phyloP scores from a whole-genome alignment of 2,113 vertebrate genomes.

The Oenanthe melanoleuca region DNA sequence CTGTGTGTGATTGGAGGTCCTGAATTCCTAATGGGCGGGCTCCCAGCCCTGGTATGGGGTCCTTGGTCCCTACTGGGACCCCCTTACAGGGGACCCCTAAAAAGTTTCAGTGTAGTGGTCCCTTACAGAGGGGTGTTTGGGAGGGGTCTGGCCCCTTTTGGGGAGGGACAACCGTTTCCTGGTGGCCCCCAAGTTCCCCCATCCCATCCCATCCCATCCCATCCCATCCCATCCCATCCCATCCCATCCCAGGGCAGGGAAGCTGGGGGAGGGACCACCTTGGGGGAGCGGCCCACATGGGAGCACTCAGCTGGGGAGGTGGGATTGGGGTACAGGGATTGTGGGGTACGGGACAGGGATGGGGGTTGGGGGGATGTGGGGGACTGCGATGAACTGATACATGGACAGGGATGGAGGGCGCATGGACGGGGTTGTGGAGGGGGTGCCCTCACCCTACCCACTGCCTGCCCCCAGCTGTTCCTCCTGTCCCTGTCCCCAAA shows the following conservation, averaged over 20 bases:
- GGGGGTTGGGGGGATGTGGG: neutral
- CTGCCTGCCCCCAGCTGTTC: neutral
- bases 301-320: neutral
- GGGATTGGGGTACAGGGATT: neutral
- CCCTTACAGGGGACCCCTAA: neutral
- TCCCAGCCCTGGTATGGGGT: neutral
- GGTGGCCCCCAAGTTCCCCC: neutral
- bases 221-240: fast-evolving
- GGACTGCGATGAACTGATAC: neutral
- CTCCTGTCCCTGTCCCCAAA: neutral
- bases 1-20: neutral
- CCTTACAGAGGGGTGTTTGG: neutral
- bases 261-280: neutral
- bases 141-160: neutral
- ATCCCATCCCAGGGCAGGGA: neutral
- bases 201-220: fast-evolving
- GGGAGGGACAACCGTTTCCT: neutral
- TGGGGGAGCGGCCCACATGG: neutral
- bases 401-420: no score
- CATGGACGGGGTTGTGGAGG: neutral
- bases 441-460: neutral
- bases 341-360: no score
- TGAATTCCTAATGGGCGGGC: no score
- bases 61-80: neutral
- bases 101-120: neutral